Evolutionary conservation across 64 coral and sea anemone species (phyloP), one percentile per base, ranked within the genome.

Genomic region (Stylophora pistillata): DNA sequence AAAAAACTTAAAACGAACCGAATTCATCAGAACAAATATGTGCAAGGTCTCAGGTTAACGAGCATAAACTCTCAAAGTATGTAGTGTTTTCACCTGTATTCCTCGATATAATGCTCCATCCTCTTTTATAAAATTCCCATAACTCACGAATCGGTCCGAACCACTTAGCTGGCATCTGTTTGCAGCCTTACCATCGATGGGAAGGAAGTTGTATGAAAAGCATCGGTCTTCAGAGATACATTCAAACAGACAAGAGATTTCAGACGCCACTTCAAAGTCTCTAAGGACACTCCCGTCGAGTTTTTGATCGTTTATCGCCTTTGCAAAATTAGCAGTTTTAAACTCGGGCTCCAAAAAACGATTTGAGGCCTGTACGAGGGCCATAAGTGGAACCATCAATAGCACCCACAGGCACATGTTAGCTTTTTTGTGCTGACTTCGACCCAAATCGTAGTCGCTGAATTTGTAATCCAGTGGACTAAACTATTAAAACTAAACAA

Each of bases 131-230:
- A 81, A 72, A 10, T 72, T 72, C 33, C 12, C 53, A 54, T 32
- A 55, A n/a, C 27, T 31, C 5, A 28, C 23, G 10, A 81, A 89
- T 10, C 88, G 77, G 73, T 81, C 77, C 23, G 77, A 37, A 18
- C 55, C n/a, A 55, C 78, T 90, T 31, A 82, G 23, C 64, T 55
- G 53, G 25, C 88, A 90, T 3, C 14, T 53, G 13, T 28, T 15
- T 17, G 21, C 63, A 2, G 53, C 54, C 2, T 29, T n/a, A 4
- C 1, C 47, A 16, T 15, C 1, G 21, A 26, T 73, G 1, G 66
- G 14, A 69, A 32, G 32, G 25, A 59, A 81, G 71, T 90, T 90
- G 75, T 90, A 90, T 15, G 88, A 90, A 15, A 90, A 81, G 72
- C 88, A 90, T 10, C 52, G 77, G 66, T 28, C 16, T 1, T 90